These are phyloP conservation scores for Sorex araneus DNA, from an alignment of 2,113 vertebrate genomes.

Conservation along the genomic window DNA sequence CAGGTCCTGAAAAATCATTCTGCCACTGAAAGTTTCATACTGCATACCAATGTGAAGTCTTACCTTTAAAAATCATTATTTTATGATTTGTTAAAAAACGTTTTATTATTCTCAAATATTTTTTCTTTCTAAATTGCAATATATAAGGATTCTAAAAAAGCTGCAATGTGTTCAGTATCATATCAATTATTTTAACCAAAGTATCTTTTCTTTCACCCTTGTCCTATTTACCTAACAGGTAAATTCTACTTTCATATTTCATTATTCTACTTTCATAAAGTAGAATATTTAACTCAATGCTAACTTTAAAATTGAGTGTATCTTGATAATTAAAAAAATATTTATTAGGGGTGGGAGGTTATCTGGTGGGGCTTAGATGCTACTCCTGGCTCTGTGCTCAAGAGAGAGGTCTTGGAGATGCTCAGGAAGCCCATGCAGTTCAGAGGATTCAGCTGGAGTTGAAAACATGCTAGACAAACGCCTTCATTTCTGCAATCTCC, in stretches of 20 bases:
- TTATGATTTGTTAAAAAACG: background rate
- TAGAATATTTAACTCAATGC: background rate
- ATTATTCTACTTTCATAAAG: background rate
- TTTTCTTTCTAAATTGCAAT: constrained; percentile 16
- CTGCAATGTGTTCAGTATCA: background rate
- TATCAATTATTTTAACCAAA: background rate
- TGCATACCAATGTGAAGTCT: background rate
- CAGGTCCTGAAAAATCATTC: background rate
- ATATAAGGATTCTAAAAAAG: background rate
- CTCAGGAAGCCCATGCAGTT: no score
- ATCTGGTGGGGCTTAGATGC: no score
- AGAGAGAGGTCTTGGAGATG: no score
- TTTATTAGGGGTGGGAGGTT: background rate
- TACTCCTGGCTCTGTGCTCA: no score
- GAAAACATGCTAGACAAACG: no score
- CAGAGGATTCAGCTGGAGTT: no score
- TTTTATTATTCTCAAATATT: background rate
- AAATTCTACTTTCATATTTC: background rate
- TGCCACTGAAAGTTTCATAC: background rate
- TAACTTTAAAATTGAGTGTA: background rate
- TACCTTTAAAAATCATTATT: background rate
- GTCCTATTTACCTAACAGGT: background rate
- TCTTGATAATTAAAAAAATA: constrained; percentile 14
- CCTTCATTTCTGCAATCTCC: no score
- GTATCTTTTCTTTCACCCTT: background rate